phyloP scores from a whole-genome alignment of 2,113 vertebrate species.

The Colinus virginianus region DNA sequence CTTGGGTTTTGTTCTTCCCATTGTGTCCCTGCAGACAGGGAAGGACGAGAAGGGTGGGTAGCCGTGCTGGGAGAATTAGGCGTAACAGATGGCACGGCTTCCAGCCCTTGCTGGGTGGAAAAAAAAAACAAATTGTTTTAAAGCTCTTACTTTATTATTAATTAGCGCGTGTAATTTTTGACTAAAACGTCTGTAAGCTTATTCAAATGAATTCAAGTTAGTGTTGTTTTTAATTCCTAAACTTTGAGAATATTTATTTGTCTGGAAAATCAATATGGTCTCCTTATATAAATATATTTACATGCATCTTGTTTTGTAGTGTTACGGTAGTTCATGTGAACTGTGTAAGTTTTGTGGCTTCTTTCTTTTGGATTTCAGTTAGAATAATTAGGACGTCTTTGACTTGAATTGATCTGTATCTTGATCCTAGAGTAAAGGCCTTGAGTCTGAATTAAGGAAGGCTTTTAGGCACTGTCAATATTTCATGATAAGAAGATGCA shows the following conservation, averaged over 20 bases:
- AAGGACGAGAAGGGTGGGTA: neutral
- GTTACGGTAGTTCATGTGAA: neutral
- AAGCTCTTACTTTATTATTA: neutral
- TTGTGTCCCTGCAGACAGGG: neutral
- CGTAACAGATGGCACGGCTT: neutral
- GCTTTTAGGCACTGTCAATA: neutral
- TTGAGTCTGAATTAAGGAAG: neutral
- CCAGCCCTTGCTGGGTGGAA: neutral
- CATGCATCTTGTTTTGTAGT: fast-evolving
- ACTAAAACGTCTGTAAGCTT: neutral
- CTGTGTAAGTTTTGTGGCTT: neutral
- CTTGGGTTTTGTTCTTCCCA: fast-evolving
- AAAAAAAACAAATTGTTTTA: neutral
- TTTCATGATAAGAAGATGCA: neutral
- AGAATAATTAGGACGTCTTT: neutral
- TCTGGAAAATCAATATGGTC: no score
- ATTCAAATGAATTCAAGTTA: neutral
- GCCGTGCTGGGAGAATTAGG: neutral
- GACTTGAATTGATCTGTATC: neutral
- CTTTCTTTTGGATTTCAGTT: neutral
- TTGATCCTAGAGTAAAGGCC: neutral
- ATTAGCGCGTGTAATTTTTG: neutral
- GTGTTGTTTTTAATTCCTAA: neutral
- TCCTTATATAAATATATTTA: fast-evolving
- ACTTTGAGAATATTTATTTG: neutral